Conservation (phyloP, 2,888 invertebrate genomes). For the Spilosoma lubricipeda region DNA sequence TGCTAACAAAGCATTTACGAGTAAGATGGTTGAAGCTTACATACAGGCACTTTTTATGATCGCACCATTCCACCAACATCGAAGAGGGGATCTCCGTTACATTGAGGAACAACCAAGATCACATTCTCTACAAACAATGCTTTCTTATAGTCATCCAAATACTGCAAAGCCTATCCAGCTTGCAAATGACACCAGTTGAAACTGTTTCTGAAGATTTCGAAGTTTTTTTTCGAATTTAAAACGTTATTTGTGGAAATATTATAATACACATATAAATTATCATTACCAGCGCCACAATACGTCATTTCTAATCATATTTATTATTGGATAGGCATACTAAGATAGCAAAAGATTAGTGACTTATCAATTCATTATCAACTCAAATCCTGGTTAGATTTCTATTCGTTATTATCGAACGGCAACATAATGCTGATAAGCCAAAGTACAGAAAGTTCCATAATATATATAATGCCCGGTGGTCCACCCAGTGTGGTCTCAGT, state of each 20-base stretch:
- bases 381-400: not conserved
- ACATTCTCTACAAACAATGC: not conserved
- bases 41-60: not conserved
- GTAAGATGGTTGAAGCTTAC: not conserved
- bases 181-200: not conserved
- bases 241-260: not conserved
- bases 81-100: not conserved
- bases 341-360: not conserved
- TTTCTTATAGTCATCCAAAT: not conserved
- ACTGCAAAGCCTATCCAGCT: not conserved
- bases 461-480: slow-evolving; percentile 44
- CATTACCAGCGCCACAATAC: not conserved
- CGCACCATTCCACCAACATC: not conserved
- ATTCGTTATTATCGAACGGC: not conserved
- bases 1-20: not conserved
- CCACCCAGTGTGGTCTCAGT: slow-evolving; percentile 77
- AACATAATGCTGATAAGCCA: slow-evolving; percentile 13
- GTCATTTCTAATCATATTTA: not conserved
- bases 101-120: not conserved
- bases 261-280: not conserved
- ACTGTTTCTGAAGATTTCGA: not conserved
- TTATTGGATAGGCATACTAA: not conserved
- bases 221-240: not conserved
- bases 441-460: slow-evolving; percentile 35
- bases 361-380: not conserved